Percentiles rank a stretch among this genome's conserved stretches.
These are phyloP conservation scores for Neosilurus mollespiculum DNA, from an alignment of 2,797 vertebrate species.

Conservation along the genomic window DNA sequence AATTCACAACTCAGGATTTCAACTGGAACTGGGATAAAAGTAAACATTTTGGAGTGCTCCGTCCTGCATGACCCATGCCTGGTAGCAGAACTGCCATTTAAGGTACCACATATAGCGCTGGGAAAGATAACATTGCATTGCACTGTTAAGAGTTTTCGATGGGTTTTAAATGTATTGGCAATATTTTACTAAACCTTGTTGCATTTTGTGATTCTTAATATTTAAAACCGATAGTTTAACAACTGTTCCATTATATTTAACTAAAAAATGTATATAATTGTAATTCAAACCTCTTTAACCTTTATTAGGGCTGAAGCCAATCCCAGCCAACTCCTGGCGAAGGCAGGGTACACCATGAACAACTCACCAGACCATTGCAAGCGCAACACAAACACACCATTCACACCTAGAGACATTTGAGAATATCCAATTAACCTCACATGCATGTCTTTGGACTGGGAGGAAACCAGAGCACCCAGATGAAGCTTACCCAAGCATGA, in stretches of 20 bases:
- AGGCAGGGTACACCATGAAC: too few species aligned
- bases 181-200: not conserved
- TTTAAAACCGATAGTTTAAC: not conserved
- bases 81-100: slow-evolving; percentile 29
- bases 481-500: too few species aligned
- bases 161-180: not conserved
- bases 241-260: not conserved
- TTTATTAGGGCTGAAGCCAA: too few species aligned
- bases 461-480: too few species aligned
- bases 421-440: too few species aligned
- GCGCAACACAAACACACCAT: too few species aligned
- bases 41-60: slow-evolving; percentile 47
- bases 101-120: not conserved
- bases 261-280: not conserved
- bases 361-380: too few species aligned
- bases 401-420: too few species aligned
- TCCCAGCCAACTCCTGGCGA: too few species aligned
- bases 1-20: slow-evolving; percentile 39
- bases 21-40: slow-evolving; percentile 42
- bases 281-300: not conserved
- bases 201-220: not conserved
- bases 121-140: slow-evolving; percentile 18
- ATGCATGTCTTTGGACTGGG: too few species aligned
- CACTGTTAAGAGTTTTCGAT: not conserved
- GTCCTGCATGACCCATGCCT: slow-evolving; percentile 17